Conservation (phyloP, 2,113 vertebrate species). For the Tonatia bakeri region DNA sequence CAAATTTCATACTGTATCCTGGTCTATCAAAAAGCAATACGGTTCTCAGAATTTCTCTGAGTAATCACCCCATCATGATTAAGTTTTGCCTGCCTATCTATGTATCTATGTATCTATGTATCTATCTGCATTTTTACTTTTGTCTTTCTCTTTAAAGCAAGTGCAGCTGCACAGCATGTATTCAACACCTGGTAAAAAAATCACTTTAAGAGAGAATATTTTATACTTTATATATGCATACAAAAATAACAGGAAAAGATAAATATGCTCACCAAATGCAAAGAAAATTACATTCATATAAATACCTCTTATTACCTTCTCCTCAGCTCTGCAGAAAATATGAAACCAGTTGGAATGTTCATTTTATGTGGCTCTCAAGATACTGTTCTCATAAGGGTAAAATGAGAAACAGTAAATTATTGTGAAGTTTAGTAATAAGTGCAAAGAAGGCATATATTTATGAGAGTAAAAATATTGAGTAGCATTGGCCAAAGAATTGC, state of each 20-base stretch:
- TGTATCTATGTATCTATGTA: no score
- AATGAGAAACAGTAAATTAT: slow-evolving; percentile 64
- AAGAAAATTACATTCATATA: slow-evolving; percentile 60
- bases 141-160: neutral
- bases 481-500: slow-evolving; percentile 14
- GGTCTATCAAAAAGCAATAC: neutral
- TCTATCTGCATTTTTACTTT: neutral
- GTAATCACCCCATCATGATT: neutral
- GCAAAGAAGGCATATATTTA: slow-evolving; percentile 63
- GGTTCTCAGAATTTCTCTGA: neutral
- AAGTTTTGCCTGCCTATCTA: neutral
- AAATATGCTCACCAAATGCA: slow-evolving; percentile 37
- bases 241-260: slow-evolving; percentile 40
- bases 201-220: neutral
- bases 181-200: neutral
- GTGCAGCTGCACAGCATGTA: neutral
- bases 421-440: slow-evolving; percentile 54
- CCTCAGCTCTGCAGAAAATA: slow-evolving; percentile 27
- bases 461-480: slow-evolving; percentile 16
- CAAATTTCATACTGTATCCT: neutral
- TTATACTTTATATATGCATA: slow-evolving; percentile 39
- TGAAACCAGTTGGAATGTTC: slow-evolving; percentile 52
- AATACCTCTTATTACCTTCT: slow-evolving; percentile 56
- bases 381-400: slow-evolving; percentile 60
- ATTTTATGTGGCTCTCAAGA: slow-evolving; percentile 61